Evolutionary conservation across 2,113 vertebrate genomes (phyloP), one percentile per base, ranked within the genome.

Genomic region (Protobothrops flavoviridis): DNA sequence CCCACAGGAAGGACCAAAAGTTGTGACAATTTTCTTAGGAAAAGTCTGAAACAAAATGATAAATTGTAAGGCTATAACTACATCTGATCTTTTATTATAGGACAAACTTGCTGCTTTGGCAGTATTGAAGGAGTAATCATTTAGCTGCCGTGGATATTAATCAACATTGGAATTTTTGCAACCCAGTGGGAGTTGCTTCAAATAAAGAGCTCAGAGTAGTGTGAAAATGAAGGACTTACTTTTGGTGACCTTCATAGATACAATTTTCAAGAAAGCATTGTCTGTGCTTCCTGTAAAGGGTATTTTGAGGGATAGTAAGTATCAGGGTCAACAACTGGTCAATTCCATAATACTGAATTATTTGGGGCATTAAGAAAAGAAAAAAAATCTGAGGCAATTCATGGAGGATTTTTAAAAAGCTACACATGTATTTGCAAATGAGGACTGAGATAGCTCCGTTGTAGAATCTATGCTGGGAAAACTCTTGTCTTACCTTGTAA

Each of bases 21-120:
- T 91, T 39, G 91, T 69, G 88, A 91, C 5, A 33, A 12, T 94
- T 94, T 90, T 95, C 94, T 91, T 94, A 45, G 53, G 56, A 53
- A 64, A 57, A 57, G 23, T 94, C 56, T 95, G 93, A 96, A 97
- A 92, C 0, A 90, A 55, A 93, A 95, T 94, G 89, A 91, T 90
- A 88, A 90, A 94, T 53, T 21, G 89, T 91, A 95, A 95, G 93
- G 93, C 88, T 95, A 93, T 91, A 90, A 15, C 55, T 81, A 88
- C 89, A 43, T 85, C 69, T 64, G 55, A 92, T 95, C 89, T 90
- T 45, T 33, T 94, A 33, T 94, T 89, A 69, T 11, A 12, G 91
- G 69, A 33, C 87, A 91, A 39, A 93, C 93, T 33, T 89, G 53
- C 52, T 95, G 39, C 91, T 93, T 96, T 61, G 90, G 43, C 74